phyloP scores from a whole-genome alignment of 2,113 vertebrate species.

The Phalacrocorax carbo region DNA sequence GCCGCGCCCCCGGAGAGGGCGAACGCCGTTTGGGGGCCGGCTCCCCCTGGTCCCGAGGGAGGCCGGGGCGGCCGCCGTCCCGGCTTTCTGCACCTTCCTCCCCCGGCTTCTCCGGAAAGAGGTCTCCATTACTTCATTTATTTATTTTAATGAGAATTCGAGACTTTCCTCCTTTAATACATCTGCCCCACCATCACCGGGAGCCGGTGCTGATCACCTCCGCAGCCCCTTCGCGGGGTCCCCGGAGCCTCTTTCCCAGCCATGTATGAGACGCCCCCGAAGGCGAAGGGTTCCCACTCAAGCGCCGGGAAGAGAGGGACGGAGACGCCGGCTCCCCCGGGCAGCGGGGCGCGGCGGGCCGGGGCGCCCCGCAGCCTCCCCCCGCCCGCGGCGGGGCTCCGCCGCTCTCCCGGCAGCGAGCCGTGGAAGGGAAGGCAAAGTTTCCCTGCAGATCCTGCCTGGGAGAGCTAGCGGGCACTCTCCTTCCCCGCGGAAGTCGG shows the following conservation, averaged over 20 bases:
- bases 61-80: neutral
- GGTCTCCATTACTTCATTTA: neutral
- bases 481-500: neutral
- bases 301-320: neutral
- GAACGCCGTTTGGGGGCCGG: neutral
- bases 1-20: neutral
- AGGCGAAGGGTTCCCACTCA: neutral
- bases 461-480: constrained; percentile 34
- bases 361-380: neutral
- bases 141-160: neutral
- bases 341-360: neutral
- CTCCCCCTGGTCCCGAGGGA: neutral
- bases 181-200: neutral
- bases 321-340: neutral
- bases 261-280: accelerated
- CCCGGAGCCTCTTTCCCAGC: neutral
- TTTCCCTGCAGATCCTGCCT: constrained; percentile 18
- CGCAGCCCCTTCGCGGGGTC: neutral
- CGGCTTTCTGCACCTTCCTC: neutral
- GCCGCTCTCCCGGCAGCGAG: neutral
- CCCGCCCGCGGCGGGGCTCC: neutral
- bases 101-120: neutral
- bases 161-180: neutral
- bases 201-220: neutral
- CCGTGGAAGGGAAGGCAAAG: neutral